Evolutionary conservation across 2,888 invertebrate species (phyloP).

Genomic region (Pristionchus maxplancki): DNA sequence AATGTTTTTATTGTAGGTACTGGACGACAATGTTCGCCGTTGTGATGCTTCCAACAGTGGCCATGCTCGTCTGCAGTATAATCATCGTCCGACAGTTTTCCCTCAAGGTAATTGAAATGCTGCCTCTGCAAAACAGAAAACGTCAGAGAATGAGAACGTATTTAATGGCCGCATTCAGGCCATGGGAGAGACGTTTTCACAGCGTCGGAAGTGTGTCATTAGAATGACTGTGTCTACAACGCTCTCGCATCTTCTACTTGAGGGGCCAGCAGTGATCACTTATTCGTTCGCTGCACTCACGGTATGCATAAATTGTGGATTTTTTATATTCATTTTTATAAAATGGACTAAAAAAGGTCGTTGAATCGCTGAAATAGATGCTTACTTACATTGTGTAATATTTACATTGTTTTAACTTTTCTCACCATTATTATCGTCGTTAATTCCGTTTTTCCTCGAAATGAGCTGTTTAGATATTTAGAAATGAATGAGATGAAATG

Average conservation of each 20-base stretch:
- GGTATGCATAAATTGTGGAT: too few relatives aligned
- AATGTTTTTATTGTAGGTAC: slow-evolving; percentile 10
- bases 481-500: too few relatives aligned
- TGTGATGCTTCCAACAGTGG: slow-evolving; percentile 66
- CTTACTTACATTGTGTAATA: too few relatives aligned
- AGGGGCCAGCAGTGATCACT: slow-evolving; percentile 71
- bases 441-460: too few relatives aligned
- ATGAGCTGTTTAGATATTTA: too few relatives aligned
- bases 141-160: neutral
- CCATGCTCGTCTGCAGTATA: slow-evolving; percentile 72
- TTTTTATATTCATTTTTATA: too few relatives aligned
- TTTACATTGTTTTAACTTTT: too few relatives aligned
- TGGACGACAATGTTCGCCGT: slow-evolving; percentile 51
- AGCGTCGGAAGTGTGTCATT: slow-evolving; percentile 73
- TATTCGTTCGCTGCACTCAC: slow-evolving; percentile 62
- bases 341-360: too few relatives aligned
- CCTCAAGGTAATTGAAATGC: slow-evolving; percentile 61
- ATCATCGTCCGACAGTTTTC: slow-evolving; percentile 71
- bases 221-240: slow-evolving; percentile 75
- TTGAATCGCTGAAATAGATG: too few relatives aligned
- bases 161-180: slow-evolving; percentile 61
- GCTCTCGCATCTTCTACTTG: slow-evolving; percentile 71
- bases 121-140: neutral
- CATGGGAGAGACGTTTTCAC: slow-evolving; percentile 71
- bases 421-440: too few relatives aligned